Evolutionary conservation across 2,797 vertebrate species (phyloP), one percentile per base, ranked within the genome.

Genomic region (Microcaecilia unicolor): DNA sequence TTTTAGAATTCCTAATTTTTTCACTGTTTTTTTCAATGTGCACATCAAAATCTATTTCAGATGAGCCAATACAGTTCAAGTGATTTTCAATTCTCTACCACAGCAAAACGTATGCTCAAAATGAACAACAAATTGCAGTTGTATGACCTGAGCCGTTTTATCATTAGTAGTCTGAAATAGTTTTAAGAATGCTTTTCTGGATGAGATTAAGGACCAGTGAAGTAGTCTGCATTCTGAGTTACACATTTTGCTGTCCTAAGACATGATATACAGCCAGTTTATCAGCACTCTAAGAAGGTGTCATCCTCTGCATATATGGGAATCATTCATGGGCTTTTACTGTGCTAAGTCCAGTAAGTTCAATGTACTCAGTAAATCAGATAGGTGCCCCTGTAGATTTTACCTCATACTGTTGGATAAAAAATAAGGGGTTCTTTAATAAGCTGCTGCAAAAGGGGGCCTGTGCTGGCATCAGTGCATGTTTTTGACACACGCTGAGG

Each of bases 201-300:
- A 18, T 9, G 18, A 28, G 38, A 15, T 29, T 30, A 40, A 18
- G 35, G 20, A 47, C 47, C 29, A 29, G 55, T 43, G 22, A 41
- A 26, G 13, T 22, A 39, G 51, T 51, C 29, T 15, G 8, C 20
- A 34, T 47, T 18, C 41, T 31, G 23, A 28, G 20, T 58, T 43
- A 45, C 31, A 36, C 25, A 25, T 37, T 33, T 22, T 37, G 11
- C 27, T 44, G 19, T 44, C 20, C 15, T 8, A n/a, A n/a, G n/a
- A n/a, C 23, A 25, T 55, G 58, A 62, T 51, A 34, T 47, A 28
- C 21, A 48, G 44, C 37, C 31, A 54, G 48, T 64, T 61, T 51
- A 54, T 61, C 17, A 52, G 35, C 28, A 32, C 22, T 32, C 9
- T 22, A 39, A 54, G 33, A 41, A 51, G 19, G 10, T 41, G 43